Evolutionary conservation across 2,797 vertebrate genomes (phyloP), one percentile per base, ranked within the genome.

Genomic region (Somateria mollissima): DNA sequence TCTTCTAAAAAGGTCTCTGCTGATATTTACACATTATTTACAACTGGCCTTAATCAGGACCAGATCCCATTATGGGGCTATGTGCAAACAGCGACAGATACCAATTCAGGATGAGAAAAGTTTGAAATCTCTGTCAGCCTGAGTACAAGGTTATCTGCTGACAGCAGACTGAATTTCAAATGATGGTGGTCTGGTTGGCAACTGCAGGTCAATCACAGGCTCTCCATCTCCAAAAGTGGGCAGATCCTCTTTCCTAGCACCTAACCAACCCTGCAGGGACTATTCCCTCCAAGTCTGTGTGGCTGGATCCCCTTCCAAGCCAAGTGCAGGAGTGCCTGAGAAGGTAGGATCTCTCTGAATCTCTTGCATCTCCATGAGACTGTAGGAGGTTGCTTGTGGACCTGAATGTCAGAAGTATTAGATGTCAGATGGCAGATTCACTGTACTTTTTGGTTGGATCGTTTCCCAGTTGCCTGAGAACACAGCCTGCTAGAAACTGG

Each of bases 401-500:
- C 41, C 56, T 81, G 71, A 90, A 76, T 71, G 91, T 84, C 60
- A 36, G 64, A 76, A 71, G 41, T 77, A 45, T 47, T 66, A 53
- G 39, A 64, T 20, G 6, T 70, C 69, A 92, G 28, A 57, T 60
- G 90, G 43, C 25, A 90, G 65, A 61, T 47, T 30, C 41, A 62
- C 49, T 87, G 36, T 53, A 65, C 36, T 66, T 72, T 80, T 77
- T 57, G 64, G 3, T 16, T 90, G 79, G 78, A 92, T 24, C 21
- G 14, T 28, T 91, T 84, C 80, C 87, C 49, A 72, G 41, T 8
- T 69, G 85, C 30, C n/a, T 37, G 53, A 57, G 53, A 47, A 67
- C 34, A 76, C 36, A 16, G 11, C 27, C 79, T 87, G 53, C 77
- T 90, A 96, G 93, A 79, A 94, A 56, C 70, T 69, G n/a, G 77